phyloP scores from a whole-genome alignment of 2,888 invertebrate species.

The Pilophorus perplexus region DNA sequence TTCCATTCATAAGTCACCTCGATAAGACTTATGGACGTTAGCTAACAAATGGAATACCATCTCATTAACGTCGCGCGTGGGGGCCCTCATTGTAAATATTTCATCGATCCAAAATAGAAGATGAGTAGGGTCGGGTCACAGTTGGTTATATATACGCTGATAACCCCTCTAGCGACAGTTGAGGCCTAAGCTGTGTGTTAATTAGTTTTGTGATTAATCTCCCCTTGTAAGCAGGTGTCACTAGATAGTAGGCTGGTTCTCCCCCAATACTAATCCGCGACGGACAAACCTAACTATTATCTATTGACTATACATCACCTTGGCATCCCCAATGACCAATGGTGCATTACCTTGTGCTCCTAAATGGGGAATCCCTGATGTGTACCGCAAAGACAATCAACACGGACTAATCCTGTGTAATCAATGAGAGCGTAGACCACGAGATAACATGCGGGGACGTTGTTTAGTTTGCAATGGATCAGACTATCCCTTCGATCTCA shows the following conservation, averaged over 20 bases:
- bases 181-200: constrained; percentile 40
- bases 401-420: constrained; percentile 18
- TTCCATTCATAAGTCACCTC: constrained; percentile 16
- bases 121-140: constrained; percentile 13
- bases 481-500: too few species aligned
- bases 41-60: constrained; percentile 13
- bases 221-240: constrained; percentile 44
- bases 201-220: constrained; percentile 46
- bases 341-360: not conserved
- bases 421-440: not conserved
- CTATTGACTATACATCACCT: constrained; percentile 44
- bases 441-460: not conserved
- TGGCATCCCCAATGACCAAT: constrained; percentile 12
- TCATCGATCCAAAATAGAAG: constrained; percentile 40
- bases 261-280: constrained; percentile 28
- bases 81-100: constrained; percentile 28
- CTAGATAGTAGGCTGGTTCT: constrained; percentile 38
- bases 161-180: constrained; percentile 38
- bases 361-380: constrained; percentile 35
- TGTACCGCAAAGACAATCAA: constrained; percentile 33
- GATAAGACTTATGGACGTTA: constrained; percentile 4
- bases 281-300: constrained; percentile 44
- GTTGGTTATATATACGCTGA: constrained; percentile 42
- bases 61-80: not conserved
- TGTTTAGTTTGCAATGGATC: constrained; percentile 6